These are phyloP conservation scores for Mythimna pallens DNA, from an alignment of 2,888 invertebrate species.

Conservation along the genomic window DNA sequence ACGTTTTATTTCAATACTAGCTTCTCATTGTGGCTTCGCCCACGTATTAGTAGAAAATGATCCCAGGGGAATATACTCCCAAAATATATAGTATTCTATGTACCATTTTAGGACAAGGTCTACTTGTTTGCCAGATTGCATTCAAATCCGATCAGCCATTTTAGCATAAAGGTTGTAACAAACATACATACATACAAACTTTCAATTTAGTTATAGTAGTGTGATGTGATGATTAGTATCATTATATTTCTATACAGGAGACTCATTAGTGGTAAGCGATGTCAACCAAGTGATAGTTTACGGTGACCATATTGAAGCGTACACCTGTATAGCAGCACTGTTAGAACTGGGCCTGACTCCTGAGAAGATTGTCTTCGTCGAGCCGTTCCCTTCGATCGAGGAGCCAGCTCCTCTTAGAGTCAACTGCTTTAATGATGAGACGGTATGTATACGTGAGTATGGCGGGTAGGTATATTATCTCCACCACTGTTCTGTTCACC, in stretches of 20 bases:
- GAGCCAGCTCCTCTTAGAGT: conserved; percentile 76
- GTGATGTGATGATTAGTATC: no score
- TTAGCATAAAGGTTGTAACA: no score
- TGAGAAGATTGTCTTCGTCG: conserved; percentile 90
- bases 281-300: conserved; percentile 91
- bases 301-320: conserved; percentile 92
- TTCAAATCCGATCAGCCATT: no score
- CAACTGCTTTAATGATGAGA: conserved; percentile 86
- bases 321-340: conserved; percentile 92
- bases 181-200: no score
- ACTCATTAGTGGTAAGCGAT: conserved; percentile 63
- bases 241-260: conserved; percentile 59
- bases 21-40: no score
- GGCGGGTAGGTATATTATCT: background rate
- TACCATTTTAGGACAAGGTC: no score
- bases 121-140: no score
- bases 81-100: no score
- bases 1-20: no score
- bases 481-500: background rate
- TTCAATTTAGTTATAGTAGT: no score
- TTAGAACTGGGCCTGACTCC: conserved; percentile 91
- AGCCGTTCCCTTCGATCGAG: conserved; percentile 84
- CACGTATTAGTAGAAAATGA: no score
- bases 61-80: no score
- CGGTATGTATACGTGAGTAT: conserved; percentile 64